phyloP scores from a whole-genome alignment of 1,140 invertebrate genomes.

The Sarcophaga bullata region DNA sequence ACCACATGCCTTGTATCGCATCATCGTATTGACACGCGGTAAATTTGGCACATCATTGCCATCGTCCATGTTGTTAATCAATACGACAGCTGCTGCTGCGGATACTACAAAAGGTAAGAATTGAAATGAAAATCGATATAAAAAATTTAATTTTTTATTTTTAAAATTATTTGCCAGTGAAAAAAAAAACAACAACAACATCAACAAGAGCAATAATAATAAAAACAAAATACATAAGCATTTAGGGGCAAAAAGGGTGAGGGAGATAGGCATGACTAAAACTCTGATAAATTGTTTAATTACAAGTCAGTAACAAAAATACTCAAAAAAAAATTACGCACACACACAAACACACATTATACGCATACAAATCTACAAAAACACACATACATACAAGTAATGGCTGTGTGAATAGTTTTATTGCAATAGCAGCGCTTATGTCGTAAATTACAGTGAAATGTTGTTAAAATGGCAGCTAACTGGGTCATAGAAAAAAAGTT shows the following conservation, averaged over 20 bases:
- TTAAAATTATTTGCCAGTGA: neutral
- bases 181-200: conserved; percentile 6
- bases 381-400: too few species aligned
- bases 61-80: conserved; percentile 80
- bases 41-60: conserved; percentile 79
- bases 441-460: too few species aligned
- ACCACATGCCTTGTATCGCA: conserved; percentile 74
- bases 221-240: neutral
- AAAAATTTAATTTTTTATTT: conserved; percentile 4
- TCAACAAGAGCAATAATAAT: neutral
- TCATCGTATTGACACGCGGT: conserved; percentile 81
- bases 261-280: neutral
- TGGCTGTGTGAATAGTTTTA: too few species aligned
- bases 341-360: neutral
- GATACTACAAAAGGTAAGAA: conserved; percentile 41
- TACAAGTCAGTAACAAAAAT: conserved; percentile 32
- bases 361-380: too few species aligned
- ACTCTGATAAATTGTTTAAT: conserved; percentile 28
- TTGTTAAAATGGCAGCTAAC: too few species aligned
- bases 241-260: neutral
- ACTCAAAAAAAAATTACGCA: too few species aligned
- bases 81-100: conserved; percentile 66
- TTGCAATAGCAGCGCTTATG: too few species aligned
- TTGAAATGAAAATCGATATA: neutral
- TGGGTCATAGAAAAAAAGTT: too few species aligned